phyloP scores from a whole-genome alignment of 2,113 vertebrate species.

The Hydrochoerus hydrochaeris region DNA sequence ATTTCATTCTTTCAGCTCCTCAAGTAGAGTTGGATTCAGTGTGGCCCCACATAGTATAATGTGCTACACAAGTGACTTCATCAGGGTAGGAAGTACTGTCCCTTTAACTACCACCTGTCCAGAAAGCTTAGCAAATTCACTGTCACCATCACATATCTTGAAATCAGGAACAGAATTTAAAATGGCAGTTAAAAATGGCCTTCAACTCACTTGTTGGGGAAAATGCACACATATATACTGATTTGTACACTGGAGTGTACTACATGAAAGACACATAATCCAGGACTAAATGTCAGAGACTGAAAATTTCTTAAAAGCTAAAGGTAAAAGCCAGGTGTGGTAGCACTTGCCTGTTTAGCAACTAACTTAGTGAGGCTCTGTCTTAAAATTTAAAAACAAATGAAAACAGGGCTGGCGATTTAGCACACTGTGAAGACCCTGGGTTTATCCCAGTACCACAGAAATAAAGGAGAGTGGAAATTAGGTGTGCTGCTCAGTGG shows the following conservation, averaged over 20 bases:
- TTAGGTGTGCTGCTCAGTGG: not conserved
- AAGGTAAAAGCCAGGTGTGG: not conserved
- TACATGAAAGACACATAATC: not conserved
- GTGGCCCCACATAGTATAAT: slow-evolving; percentile 76
- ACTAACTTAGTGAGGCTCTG: not conserved
- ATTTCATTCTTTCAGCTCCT: not conserved
- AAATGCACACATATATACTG: not conserved
- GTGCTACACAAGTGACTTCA: slow-evolving; percentile 66
- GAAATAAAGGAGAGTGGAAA: not conserved
- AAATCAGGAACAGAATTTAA: not conserved
- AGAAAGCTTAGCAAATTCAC: slow-evolving; percentile 55
- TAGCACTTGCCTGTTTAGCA: not conserved
- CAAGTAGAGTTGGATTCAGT: slow-evolving; percentile 62
- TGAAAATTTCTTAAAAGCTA: slow-evolving; percentile 2
- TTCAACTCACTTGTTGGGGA: slow-evolving; percentile 17
- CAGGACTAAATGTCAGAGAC: slow-evolving; percentile 32
- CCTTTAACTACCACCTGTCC: slow-evolving; percentile 53
- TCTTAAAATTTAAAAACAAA: not conserved
- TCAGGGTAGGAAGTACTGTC: slow-evolving; percentile 65
- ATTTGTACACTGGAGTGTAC: not conserved
- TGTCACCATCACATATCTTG: not conserved
- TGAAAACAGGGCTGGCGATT: not conserved
- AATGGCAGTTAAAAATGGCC: not conserved
- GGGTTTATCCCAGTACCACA: not conserved
- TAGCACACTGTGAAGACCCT: not conserved